These are phyloP conservation scores for Anastatus disparis DNA, from an alignment of 1,140 invertebrate genomes.

Conservation along the genomic window DNA sequence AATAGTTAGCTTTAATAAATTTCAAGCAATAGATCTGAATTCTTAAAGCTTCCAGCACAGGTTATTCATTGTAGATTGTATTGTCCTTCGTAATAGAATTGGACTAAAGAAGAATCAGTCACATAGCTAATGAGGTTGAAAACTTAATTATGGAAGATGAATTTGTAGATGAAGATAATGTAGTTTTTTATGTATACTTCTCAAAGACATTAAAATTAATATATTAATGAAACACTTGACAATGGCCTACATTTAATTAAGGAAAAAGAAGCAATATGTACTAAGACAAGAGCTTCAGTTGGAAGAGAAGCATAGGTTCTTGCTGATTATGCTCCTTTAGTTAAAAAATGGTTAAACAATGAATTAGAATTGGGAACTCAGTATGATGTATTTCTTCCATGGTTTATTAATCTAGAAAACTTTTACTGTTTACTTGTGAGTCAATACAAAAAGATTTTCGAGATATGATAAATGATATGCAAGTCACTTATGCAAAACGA, in stretches of 20 bases:
- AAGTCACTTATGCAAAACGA: slow-evolving; percentile 70
- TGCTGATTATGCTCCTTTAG: slow-evolving; percentile 58
- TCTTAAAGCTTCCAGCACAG: slow-evolving; percentile 54
- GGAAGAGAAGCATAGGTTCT: slow-evolving; percentile 4
- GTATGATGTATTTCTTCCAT: slow-evolving; percentile 68
- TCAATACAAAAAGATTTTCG: slow-evolving; percentile 68
- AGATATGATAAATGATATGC: slow-evolving; percentile 76
- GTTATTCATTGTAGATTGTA: slow-evolving; percentile 60
- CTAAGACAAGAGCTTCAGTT: slow-evolving; percentile 5
- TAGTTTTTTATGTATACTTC: slow-evolving; percentile 54
- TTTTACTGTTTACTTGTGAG: slow-evolving; percentile 73
- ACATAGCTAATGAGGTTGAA: slow-evolving; percentile 43
- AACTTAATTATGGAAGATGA: slow-evolving; percentile 52
- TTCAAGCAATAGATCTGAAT: slow-evolving; percentile 56
- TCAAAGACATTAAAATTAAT: slow-evolving; percentile 44
- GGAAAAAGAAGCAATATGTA: slow-evolving; percentile 42
- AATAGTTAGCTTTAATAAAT: slow-evolving; percentile 48
- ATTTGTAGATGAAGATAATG: slow-evolving; percentile 54
- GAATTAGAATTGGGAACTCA: slow-evolving; percentile 51
- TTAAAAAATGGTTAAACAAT: slow-evolving; percentile 57
- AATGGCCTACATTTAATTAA: slow-evolving; percentile 45
- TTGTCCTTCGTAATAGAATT: slow-evolving; percentile 44
- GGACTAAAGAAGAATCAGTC: slow-evolving; percentile 45
- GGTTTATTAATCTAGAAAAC: slow-evolving; percentile 74
- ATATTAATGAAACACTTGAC: slow-evolving; percentile 58